Evolutionary conservation across 2,113 vertebrate genomes (phyloP).

Genomic region (Dissostichus mawsoni): DNA sequence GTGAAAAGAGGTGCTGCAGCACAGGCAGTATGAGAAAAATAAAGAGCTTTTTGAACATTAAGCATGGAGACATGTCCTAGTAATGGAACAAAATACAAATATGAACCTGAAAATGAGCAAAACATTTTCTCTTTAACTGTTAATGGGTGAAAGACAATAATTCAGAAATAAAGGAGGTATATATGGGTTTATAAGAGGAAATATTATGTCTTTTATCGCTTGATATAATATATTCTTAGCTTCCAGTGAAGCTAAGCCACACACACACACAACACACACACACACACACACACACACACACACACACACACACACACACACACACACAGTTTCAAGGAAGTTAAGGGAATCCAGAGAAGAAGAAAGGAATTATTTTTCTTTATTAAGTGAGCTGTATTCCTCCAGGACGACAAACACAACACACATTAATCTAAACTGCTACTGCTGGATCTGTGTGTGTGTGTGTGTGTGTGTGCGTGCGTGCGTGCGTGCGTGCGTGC

Average conservation of each 20-base stretch:
- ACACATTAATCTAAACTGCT: conserved; percentile 94
- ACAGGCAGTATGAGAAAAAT: too few relatives aligned
- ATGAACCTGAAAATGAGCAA: too few relatives aligned
- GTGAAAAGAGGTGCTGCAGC: too few relatives aligned
- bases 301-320: conserved; percentile 1
- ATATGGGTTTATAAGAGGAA: too few relatives aligned
- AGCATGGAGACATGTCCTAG: too few relatives aligned
- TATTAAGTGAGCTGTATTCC: conserved; percentile 95
- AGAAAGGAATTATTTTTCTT: conserved; percentile 98
- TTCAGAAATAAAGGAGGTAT: not conserved
- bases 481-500: conserved; percentile 56
- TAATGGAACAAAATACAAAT: too few relatives aligned
- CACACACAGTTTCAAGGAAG: conserved; percentile 22
- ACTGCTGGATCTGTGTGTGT: conserved; percentile 49
- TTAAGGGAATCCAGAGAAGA: conserved; percentile 61
- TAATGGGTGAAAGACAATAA: too few relatives aligned
- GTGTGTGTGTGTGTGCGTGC: conserved; percentile 65
- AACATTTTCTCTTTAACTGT: too few relatives aligned
- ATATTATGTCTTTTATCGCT: not conserved
- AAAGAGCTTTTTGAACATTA: too few relatives aligned
- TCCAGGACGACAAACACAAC: conserved; percentile 91
- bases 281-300: not conserved
- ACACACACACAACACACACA: conserved; percentile 8
- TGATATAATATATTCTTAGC: not conserved
- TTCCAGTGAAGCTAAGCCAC: not conserved